Conservation (phyloP, 2,113 vertebrate genomes). For the Pterocles gutturalis region DNA sequence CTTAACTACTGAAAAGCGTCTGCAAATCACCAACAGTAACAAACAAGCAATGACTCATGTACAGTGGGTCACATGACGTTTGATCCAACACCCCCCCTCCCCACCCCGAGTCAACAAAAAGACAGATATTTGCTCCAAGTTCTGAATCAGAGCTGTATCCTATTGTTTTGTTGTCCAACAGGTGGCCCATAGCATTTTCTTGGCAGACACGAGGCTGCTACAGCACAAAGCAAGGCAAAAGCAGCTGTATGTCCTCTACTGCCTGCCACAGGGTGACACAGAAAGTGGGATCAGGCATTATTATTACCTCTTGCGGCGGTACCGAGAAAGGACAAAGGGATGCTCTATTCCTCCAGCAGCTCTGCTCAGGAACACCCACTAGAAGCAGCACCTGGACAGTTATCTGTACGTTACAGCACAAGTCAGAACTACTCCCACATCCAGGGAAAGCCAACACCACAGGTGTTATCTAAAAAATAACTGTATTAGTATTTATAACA, state of each 20-base stretch:
- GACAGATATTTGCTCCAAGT: neutral
- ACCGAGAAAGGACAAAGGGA: neutral
- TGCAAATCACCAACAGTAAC: neutral
- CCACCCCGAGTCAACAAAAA: neutral
- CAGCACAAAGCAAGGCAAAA: neutral
- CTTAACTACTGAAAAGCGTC: neutral
- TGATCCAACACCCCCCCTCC: neutral
- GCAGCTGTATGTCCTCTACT: neutral
- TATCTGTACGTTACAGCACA: neutral
- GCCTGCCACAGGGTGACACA: neutral
- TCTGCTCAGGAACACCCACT: neutral
- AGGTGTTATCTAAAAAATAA: neutral
- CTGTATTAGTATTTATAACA: neutral
- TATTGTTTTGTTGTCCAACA: neutral
- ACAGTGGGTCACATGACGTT: neutral
- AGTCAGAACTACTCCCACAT: neutral
- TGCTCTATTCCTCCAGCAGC: neutral
- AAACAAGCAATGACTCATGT: neutral
- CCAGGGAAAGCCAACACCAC: neutral
- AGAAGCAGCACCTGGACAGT: neutral
- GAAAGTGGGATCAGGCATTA: neutral
- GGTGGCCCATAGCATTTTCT: neutral
- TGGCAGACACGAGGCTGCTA: neutral
- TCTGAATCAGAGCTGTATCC: neutral
- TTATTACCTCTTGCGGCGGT: neutral